Percentiles rank a stretch among this genome's conserved stretches.
These are phyloP conservation scores for Mythimna loreyi DNA, from an alignment of 2,888 invertebrate genomes.

Conservation along the genomic window DNA sequence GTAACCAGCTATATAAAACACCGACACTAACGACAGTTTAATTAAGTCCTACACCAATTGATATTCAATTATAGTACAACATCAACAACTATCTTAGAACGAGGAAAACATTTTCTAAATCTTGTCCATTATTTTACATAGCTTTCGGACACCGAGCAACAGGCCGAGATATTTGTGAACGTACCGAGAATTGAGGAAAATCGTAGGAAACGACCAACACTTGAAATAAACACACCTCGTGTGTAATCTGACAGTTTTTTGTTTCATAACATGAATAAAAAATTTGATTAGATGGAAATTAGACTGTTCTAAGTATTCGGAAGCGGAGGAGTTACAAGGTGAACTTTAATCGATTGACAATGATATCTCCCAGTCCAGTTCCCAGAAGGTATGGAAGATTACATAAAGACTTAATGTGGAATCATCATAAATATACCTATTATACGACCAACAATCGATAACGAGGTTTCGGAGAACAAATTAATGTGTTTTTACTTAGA, in stretches of 20 bases:
- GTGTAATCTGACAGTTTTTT: slow-evolving; percentile 49
- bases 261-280: slow-evolving; percentile 49
- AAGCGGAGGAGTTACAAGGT: slow-evolving; percentile 65
- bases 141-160: slow-evolving; percentile 15
- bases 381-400: slow-evolving; percentile 75
- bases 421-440: slow-evolving; percentile 64
- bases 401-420: slow-evolving; percentile 71
- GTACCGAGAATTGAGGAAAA: slow-evolving; percentile 54
- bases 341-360: slow-evolving; percentile 73
- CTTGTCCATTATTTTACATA: slow-evolving; percentile 19
- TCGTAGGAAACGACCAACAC: slow-evolving; percentile 37
- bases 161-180: slow-evolving; percentile 38
- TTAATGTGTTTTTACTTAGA: slow-evolving; percentile 76
- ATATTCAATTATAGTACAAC: slow-evolving; percentile 25
- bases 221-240: slow-evolving; percentile 37
- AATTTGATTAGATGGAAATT: slow-evolving; percentile 43
- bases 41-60: slow-evolving; percentile 9
- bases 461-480: slow-evolving; percentile 75
- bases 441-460: slow-evolving; percentile 74
- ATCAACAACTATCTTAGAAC: slow-evolving; percentile 31
- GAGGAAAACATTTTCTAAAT: slow-evolving; percentile 52
- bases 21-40: slow-evolving; percentile 6
- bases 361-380: slow-evolving; percentile 64
- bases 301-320: slow-evolving; percentile 64
- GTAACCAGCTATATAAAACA: slow-evolving; percentile 9